Conservation (phyloP, 2,797 vertebrate genomes). For the Characodon lateralis region DNA sequence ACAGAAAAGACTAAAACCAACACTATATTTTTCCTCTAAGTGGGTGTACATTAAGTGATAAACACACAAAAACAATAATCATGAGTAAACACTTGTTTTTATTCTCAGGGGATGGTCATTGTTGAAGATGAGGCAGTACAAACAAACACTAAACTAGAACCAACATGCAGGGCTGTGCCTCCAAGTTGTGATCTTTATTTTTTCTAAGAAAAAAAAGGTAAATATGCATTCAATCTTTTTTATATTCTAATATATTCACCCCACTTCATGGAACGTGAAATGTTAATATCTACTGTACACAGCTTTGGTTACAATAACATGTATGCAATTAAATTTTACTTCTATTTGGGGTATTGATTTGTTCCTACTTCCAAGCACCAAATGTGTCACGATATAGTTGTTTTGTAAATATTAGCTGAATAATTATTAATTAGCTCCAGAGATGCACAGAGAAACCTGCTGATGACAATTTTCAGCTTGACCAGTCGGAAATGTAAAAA, state of each 20-base stretch:
- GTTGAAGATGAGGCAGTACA: slow-evolving; percentile 7
- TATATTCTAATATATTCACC: background rate
- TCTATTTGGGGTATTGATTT: background rate
- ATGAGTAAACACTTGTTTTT: slow-evolving; percentile 31
- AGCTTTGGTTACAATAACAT: background rate
- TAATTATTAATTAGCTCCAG: background rate
- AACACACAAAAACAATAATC: slow-evolving; percentile 45
- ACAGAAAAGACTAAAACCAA: slow-evolving; percentile 17
- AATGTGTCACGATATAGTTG: background rate
- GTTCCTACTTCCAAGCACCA: background rate
- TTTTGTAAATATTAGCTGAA: background rate
- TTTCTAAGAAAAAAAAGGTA: background rate
- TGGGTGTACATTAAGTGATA: slow-evolving; percentile 13
- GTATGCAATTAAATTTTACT: background rate
- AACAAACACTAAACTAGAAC: slow-evolving; percentile 35
- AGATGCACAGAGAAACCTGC: background rate
- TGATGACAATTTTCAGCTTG: background rate
- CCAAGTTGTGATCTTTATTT: background rate
- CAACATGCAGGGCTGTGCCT: slow-evolving; percentile 12
- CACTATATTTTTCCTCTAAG: slow-evolving; percentile 9
- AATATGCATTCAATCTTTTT: background rate
- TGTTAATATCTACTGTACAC: background rate
- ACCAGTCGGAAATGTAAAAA: background rate
- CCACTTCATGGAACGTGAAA: background rate
- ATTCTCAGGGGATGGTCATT: slow-evolving; percentile 48